These are phyloP conservation scores for Clarias laeviceps DNA, from an alignment of 2,797 vertebrate species.

Conservation along the genomic window DNA sequence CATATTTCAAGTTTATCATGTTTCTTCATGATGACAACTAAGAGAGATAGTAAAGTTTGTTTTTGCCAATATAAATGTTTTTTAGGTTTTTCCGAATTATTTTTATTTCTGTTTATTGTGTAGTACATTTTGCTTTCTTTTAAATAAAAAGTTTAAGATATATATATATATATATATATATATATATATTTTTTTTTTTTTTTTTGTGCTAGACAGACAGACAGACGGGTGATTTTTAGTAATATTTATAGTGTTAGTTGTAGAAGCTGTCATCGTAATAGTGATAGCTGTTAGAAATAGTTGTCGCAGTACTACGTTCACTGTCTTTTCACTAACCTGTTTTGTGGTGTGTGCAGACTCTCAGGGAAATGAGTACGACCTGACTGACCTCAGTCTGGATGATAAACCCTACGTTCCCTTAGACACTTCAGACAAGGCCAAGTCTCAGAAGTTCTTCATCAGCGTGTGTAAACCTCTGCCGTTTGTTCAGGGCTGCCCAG, in stretches of 20 bases:
- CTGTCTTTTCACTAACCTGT: neutral
- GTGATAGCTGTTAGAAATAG: too few species aligned
- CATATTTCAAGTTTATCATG: neutral
- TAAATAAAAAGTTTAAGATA: neutral
- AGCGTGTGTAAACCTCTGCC: slow-evolving; percentile 90
- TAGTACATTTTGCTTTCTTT: neutral
- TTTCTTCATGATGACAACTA: neutral
- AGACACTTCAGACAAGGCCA: slow-evolving; percentile 74
- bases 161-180: too few species aligned
- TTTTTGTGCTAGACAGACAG: neutral
- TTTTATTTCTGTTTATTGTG: neutral
- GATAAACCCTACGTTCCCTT: slow-evolving; percentile 83
- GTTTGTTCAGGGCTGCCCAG: slow-evolving; percentile 73
- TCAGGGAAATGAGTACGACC: slow-evolving; percentile 89
- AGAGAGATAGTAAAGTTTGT: neutral
- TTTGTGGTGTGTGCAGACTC: slow-evolving; percentile 73
- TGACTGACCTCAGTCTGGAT: slow-evolving; percentile 82
- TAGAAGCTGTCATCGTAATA: neutral
- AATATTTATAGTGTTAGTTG: neutral
- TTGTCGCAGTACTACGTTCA: too few species aligned
- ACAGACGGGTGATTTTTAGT: neutral
- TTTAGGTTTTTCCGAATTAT: neutral
- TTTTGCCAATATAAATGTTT: neutral
- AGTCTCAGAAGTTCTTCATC: slow-evolving; percentile 82
- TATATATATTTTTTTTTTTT: too few species aligned